These are phyloP conservation scores for Steinernema khuongi DNA, from an alignment of 1,140 invertebrate species.

Conservation along the genomic window DNA sequence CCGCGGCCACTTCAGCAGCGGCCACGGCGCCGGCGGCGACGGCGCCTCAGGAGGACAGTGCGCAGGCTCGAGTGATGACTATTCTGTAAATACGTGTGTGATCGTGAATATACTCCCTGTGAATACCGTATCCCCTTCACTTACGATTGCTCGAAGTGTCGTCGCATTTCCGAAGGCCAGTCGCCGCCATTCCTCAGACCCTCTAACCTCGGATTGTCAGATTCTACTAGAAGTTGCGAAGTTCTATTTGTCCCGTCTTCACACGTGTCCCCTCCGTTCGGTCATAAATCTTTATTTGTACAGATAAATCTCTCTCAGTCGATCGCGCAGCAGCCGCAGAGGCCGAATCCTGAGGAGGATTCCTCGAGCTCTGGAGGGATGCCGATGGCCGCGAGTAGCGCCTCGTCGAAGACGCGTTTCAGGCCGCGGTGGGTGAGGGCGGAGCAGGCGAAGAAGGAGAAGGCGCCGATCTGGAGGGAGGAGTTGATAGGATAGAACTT, in stretches of 20 bases:
- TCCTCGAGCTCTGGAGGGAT: not conserved
- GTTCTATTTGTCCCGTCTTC: not conserved
- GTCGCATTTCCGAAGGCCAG: no score
- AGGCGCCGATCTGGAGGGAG: slow-evolving; percentile 34
- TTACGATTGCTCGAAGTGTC: not conserved
- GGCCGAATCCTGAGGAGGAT: not conserved
- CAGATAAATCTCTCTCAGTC: not conserved
- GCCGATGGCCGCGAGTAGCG: slow-evolving; percentile 36
- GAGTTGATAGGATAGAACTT: not conserved
- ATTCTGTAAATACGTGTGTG: not conserved
- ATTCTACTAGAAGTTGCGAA: not conserved
- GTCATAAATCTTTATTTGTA: slow-evolving; percentile 13
- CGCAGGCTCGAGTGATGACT: slow-evolving; percentile 6
- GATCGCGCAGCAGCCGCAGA: slow-evolving; percentile 1
- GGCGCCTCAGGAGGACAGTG: not conserved
- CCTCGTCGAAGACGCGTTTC: slow-evolving; percentile 43
- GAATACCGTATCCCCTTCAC: not conserved
- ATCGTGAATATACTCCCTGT: not conserved
- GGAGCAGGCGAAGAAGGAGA: slow-evolving; percentile 32
- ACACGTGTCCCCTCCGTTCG: not conserved
- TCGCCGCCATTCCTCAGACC: not conserved
- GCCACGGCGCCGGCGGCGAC: not conserved
- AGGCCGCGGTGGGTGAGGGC: slow-evolving; percentile 35
- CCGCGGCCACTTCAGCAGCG: not conserved
- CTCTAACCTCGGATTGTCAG: not conserved